Evolutionary conservation across 2,113 vertebrate species (phyloP).

Genomic region (Todiramphus chloris): DNA sequence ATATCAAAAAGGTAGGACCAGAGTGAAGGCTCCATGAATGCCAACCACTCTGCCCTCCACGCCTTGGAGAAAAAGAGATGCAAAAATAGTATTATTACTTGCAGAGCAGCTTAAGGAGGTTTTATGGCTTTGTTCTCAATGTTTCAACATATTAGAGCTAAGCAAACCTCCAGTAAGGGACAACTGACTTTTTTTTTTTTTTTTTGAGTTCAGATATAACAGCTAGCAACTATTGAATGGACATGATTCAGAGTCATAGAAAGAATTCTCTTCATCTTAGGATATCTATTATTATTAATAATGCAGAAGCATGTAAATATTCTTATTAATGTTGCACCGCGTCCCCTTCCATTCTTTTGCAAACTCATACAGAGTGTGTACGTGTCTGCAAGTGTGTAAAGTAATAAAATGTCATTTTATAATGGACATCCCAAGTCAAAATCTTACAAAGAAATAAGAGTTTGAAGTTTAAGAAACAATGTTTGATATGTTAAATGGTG

Average conservation of each 20-base stretch:
- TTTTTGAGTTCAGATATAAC: background rate
- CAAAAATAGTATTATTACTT: background rate
- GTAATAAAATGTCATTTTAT: background rate
- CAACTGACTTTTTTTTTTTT: background rate
- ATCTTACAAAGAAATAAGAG: background rate
- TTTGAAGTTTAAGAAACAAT: background rate
- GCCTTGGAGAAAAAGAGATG: background rate
- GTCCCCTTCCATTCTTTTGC: background rate
- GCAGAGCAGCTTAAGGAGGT: background rate
- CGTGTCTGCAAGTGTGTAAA: background rate
- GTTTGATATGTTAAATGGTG: background rate
- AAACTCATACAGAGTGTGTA: background rate
- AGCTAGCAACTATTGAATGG: background rate
- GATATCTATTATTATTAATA: background rate
- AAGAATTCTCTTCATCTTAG: background rate
- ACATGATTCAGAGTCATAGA: background rate
- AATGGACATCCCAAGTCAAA: background rate
- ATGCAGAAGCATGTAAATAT: background rate
- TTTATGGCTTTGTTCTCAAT: background rate
- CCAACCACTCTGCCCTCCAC: background rate
- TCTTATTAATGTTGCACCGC: background rate
- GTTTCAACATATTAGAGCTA: background rate
- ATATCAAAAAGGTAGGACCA: background rate
- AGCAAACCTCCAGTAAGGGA: background rate
- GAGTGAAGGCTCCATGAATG: background rate